phyloP scores from a whole-genome alignment of 2,797 vertebrate species.

The Melanotaenia maccullochi region DNA sequence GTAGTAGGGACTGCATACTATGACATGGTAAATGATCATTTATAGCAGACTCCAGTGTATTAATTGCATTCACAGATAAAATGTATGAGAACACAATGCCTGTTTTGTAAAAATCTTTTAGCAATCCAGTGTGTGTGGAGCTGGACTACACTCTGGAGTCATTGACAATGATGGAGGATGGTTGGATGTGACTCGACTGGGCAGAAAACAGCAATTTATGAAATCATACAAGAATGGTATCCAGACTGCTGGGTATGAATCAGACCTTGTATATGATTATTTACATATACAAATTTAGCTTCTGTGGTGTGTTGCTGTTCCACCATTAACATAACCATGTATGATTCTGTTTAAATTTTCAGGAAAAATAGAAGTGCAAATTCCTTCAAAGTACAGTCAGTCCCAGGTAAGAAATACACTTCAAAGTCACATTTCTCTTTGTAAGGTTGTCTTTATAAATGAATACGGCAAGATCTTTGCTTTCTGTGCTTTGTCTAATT shows the following conservation, averaged over 20 bases:
- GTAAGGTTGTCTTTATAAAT: background rate
- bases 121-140: constrained; percentile 97
- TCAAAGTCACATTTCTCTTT: background rate
- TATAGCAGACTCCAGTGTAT: accelerated
- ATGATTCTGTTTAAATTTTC: constrained; percentile 52
- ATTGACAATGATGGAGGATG: constrained; percentile 97
- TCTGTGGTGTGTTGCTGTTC: background rate
- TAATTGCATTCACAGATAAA: background rate
- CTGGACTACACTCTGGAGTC: constrained; percentile 91
- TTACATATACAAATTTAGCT: background rate
- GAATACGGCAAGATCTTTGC: background rate
- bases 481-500: constrained; percentile 23
- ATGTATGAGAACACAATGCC: background rate
- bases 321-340: background rate
- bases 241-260: constrained; percentile 90
- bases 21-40: constrained; percentile 89
- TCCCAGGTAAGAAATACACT: constrained; percentile 86
- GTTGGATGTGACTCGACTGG: constrained; percentile 94
- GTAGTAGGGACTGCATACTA: constrained; percentile 94
- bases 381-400: constrained; percentile 93
- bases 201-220: constrained; percentile 90
- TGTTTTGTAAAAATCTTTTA: constrained; percentile 60
- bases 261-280: background rate
- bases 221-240: constrained; percentile 93
- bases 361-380: constrained; percentile 97